These are phyloP conservation scores for Aphyosemion australe DNA, from an alignment of 2,113 vertebrate genomes.

Conservation along the genomic window DNA sequence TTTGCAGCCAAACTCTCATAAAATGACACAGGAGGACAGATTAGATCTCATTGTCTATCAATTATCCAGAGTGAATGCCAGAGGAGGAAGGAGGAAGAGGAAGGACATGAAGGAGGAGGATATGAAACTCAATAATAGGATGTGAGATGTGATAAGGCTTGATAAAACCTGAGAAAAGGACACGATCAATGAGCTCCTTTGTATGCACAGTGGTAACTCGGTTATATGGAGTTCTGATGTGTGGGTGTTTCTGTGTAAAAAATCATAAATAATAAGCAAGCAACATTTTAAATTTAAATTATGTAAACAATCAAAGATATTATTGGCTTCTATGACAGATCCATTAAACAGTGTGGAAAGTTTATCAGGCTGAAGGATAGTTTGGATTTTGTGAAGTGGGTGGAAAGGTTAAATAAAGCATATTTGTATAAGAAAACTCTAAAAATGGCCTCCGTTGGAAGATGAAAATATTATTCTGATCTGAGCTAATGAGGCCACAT, in stretches of 20 bases:
- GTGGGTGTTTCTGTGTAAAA: background rate
- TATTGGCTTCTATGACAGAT: no score
- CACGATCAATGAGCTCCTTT: constrained; percentile 3
- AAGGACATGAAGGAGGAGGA: constrained; percentile 14
- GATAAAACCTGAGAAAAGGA: constrained; percentile 16
- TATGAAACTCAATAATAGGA: constrained; percentile 30
- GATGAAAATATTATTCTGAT: no score
- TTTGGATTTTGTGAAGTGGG: no score
- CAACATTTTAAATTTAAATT: background rate
- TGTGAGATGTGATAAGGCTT: constrained; percentile 24
- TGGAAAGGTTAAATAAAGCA: no score
- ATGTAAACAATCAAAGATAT: no score
- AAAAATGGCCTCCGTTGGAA: no score
- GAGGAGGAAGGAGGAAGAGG: constrained; percentile 12
- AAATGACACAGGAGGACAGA: constrained; percentile 52
- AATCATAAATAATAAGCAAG: background rate
- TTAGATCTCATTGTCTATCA: constrained; percentile 61
- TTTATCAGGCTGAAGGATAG: no score
- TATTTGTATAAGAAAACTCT: no score
- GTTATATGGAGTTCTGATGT: background rate
- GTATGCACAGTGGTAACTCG: background rate
- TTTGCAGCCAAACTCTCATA: constrained; percentile 34
- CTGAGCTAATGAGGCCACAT: no score
- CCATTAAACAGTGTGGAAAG: no score
- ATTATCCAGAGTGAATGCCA: constrained; percentile 56